These are phyloP conservation scores for Dicyrtomina minuta DNA, from an alignment of 2,888 invertebrate species.

Conservation along the genomic window DNA sequence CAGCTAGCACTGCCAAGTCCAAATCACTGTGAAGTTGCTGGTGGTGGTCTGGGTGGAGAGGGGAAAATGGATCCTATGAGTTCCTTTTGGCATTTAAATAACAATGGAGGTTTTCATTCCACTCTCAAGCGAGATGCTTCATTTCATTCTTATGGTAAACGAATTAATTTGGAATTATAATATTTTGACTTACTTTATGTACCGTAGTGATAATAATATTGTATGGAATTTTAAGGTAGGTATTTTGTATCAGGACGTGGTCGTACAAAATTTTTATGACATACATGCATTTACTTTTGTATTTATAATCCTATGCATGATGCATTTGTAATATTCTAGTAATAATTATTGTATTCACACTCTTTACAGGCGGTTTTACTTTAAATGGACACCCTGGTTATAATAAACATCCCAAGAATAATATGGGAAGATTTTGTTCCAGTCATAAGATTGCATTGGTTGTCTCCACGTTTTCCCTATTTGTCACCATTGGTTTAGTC, in stretches of 20 bases:
- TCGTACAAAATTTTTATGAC: too few species aligned
- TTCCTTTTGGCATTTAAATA: constrained; percentile 12
- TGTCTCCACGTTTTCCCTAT: constrained; percentile 52
- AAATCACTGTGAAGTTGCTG: too few species aligned
- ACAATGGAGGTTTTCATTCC: neutral
- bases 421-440: constrained; percentile 51
- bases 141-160: neutral
- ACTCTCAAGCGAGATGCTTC: constrained; percentile 17
- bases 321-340: too few species aligned
- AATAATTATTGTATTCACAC: too few species aligned
- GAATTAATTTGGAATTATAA: too few species aligned
- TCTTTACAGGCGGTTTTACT: constrained; percentile 52
- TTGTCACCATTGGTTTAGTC: constrained; percentile 52
- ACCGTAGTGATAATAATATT: too few species aligned
- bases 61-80: neutral
- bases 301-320: too few species aligned
- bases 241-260: too few species aligned
- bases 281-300: too few species aligned
- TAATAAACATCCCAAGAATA: constrained; percentile 34
- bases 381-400: constrained; percentile 48
- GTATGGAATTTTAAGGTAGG: too few species aligned
- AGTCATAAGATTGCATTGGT: constrained; percentile 53
- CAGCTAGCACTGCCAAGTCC: neutral
- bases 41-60: neutral
- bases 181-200: too few species aligned